phyloP scores from a whole-genome alignment of 2,888 invertebrate species.

The Brenthis hecate region DNA sequence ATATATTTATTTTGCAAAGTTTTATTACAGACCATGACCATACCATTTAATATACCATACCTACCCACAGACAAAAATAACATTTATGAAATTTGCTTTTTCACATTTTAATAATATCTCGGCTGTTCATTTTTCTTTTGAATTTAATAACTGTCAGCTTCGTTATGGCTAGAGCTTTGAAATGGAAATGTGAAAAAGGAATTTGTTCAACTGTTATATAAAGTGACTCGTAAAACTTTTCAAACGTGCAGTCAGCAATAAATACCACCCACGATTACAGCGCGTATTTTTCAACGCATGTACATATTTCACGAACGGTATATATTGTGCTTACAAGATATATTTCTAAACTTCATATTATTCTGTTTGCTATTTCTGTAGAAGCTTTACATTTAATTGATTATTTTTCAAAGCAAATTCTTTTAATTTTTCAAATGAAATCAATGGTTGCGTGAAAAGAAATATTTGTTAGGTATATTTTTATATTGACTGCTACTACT shows the following conservation, averaged over 20 bases:
- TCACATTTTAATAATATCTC: slow-evolving; percentile 15
- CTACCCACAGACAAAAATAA: neutral
- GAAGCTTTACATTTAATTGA: too few species aligned
- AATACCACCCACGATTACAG: slow-evolving; percentile 22
- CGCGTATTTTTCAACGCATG: slow-evolving; percentile 12
- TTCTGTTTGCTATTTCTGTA: too few species aligned
- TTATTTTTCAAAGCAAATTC: too few species aligned
- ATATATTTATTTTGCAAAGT: slow-evolving; percentile 16
- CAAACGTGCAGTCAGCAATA: slow-evolving; percentile 28
- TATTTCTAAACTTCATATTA: neutral
- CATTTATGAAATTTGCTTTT: slow-evolving; percentile 5
- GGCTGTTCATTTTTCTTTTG: slow-evolving; percentile 18
- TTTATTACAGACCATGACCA: slow-evolving; percentile 9
- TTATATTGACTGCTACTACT: neutral
- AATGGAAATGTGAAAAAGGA: slow-evolving; percentile 25
- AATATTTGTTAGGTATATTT: too few species aligned
- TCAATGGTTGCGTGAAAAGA: too few species aligned
- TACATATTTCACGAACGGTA: slow-evolving; percentile 5
- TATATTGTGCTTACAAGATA: neutral
- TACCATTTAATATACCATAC: neutral
- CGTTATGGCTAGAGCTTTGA: slow-evolving; percentile 18
- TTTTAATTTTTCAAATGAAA: too few species aligned
- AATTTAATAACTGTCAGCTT: slow-evolving; percentile 29
- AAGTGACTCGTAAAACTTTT: slow-evolving; percentile 23
- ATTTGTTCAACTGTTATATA: slow-evolving; percentile 23